phyloP scores from a whole-genome alignment of 2,113 vertebrate species.

The Microcebus lehilahytsara region DNA sequence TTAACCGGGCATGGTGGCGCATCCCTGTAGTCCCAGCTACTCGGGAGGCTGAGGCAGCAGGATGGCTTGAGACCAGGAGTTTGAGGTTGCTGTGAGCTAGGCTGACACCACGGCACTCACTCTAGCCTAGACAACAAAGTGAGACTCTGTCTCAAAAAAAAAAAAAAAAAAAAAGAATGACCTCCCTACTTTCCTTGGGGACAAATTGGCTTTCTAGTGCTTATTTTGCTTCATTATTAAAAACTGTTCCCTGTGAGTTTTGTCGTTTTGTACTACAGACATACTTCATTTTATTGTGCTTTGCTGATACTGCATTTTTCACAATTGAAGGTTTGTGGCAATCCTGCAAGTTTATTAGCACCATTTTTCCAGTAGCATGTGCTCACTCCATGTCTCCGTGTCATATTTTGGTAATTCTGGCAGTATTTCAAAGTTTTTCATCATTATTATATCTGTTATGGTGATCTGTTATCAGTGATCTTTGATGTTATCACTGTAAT shows the following conservation, averaged over 20 bases:
- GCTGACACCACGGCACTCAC: no score
- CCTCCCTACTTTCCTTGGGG: not conserved
- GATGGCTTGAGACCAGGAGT: no score
- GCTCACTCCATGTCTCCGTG: not conserved
- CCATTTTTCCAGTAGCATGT: not conserved
- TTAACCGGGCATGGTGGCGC: no score
- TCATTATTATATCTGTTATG: not conserved
- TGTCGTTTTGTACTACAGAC: not conserved
- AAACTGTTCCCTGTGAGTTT: constrained; percentile 36
- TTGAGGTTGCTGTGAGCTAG: no score
- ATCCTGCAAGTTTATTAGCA: not conserved
- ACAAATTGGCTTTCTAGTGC: constrained; percentile 9
- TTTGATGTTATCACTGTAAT: not conserved
- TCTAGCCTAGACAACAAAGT: no score
- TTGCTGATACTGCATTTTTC: not conserved
- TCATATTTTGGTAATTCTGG: not conserved
- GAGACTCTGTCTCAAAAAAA: no score
- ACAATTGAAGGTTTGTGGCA: not conserved
- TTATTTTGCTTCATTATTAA: constrained; percentile 22
- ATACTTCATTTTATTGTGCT: not conserved
- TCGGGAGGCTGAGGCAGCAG: no score
- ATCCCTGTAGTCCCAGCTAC: no score
- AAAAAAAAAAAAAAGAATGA: not conserved
- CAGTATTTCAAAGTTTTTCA: not conserved
- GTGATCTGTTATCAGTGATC: not conserved